Base-by-base conservation (phyloP, 2,888 invertebrate genomes). In the Antitype chi region DNA sequence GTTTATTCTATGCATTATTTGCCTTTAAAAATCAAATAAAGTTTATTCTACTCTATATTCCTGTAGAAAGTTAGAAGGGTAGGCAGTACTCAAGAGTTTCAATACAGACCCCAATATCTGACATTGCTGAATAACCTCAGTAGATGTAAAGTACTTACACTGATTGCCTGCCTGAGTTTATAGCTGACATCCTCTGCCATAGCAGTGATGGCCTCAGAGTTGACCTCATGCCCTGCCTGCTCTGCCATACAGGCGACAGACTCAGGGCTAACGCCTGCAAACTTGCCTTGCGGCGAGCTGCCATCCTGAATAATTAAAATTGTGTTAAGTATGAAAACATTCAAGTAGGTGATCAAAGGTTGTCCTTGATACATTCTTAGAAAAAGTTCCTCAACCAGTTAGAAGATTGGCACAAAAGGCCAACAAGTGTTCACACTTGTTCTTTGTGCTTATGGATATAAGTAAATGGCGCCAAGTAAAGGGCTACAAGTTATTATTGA, bases 111-210 rank as follows among this genome's bases (percentile, higher is more conserved):
- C 17, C 0, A 32, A 28, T 9, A 32, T 17, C 5, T 67, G 23
- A 17, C 1, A 53, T 68, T 32, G 11, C 52, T 32, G 17, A 53
- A 32, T 68, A 67, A 28, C 23, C 2, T 49, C 28, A 28, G 28
- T 66, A 66, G 15, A 13, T 4, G 1, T 64, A 25, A 20, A 69
- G 6, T 72, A 93, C 95, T 93, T 87, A 97, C 97, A 93, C 94
- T 94, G 72, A 97, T 96, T 66, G 95, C 93, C 86, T 97, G 97
- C 25, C 97, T 91, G 1, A 97, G 90, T 87, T 97, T 97, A 81
- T 97, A 97, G 82, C 96, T 97, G 81, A 96, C 93, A 93, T 97
- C 97, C 84, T 97, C 97, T 57, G 97, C 97, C 15, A 97, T 91
- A 76, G 95, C 94, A 0, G 94, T 90, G 25, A 95, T 94, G 0